Evolutionary conservation across 2,797 vertebrate genomes (phyloP).

Genomic region (Malurus leucopterus): DNA sequence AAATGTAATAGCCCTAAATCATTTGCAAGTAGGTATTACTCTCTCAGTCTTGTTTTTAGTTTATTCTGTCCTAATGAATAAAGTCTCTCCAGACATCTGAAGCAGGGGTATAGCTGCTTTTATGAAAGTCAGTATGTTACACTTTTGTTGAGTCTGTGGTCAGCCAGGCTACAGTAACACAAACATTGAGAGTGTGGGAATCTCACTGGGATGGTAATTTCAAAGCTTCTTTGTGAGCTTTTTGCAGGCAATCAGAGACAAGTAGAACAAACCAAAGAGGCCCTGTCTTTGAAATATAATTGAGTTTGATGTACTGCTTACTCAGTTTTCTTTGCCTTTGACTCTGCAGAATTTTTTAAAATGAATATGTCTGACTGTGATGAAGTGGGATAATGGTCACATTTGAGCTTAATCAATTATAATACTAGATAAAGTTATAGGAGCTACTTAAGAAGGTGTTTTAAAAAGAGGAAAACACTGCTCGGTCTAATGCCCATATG

Average conservation of each 20-base stretch:
- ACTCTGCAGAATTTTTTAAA: neutral
- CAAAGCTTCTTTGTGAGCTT: conserved; percentile 1
- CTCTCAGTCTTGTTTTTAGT: neutral
- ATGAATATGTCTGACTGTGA: neutral
- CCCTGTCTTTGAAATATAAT: neutral
- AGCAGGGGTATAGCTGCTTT: neutral
- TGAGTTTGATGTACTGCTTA: neutral
- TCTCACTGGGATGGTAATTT: conserved; percentile 1
- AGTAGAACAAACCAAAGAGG: neutral
- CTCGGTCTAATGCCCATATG: neutral
- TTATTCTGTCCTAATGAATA: neutral
- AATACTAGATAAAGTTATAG: neutral
- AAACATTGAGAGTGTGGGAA: neutral
- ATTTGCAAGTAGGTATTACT: neutral
- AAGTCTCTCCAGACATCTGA: neutral
- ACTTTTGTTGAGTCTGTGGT: conserved; percentile 39
- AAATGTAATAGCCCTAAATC: neutral
- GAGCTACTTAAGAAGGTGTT: neutral
- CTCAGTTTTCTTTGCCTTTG: conserved; percentile 5
- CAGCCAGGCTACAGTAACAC: neutral
- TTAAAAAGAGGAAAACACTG: neutral
- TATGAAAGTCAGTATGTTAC: neutral
- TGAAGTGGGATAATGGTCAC: neutral
- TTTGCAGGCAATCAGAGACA: neutral
- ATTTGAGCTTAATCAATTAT: neutral